Percentiles rank a stretch among this genome's conserved stretches.
phyloP scores from a whole-genome alignment of 2,113 vertebrate species.

The Corydoras sp. region DNA sequence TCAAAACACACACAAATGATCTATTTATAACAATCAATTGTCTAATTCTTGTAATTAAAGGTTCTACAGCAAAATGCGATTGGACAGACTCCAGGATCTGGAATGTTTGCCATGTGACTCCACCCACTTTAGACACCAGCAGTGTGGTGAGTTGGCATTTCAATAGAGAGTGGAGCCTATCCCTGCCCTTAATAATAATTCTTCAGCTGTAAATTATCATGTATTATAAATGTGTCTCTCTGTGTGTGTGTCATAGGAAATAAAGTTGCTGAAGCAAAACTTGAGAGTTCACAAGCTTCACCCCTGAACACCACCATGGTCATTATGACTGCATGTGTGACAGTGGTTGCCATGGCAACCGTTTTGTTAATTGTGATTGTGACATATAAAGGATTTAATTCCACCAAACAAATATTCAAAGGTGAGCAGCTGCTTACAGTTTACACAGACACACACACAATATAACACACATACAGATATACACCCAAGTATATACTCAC shows the following conservation, averaged over 20 bases:
- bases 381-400: conserved; percentile 60
- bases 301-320: conserved; percentile 47
- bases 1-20: neutral
- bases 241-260: conserved; percentile 53
- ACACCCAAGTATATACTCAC: neutral
- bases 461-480: neutral
- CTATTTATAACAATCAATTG: neutral
- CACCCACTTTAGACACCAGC: conserved; percentile 55
- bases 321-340: conserved; percentile 61
- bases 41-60: conserved; percentile 23
- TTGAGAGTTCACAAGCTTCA: conserved; percentile 43
- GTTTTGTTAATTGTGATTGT: conserved; percentile 62
- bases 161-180: too few relatives aligned
- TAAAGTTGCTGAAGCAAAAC: conserved; percentile 52
- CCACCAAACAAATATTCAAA: conserved; percentile 40
- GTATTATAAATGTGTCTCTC: neutral
- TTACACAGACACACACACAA: neutral
- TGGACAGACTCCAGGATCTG: conserved; percentile 72
- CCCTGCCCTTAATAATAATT: too few relatives aligned
- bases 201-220: too few relatives aligned
- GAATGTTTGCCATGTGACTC: conserved; percentile 75
- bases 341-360: conserved; percentile 60
- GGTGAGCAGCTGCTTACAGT: conserved; percentile 22
- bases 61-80: conserved; percentile 71
- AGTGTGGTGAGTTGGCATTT: conserved; percentile 60